phyloP scores from a whole-genome alignment of 2,113 vertebrate genomes.

The Crotalus horridus region DNA sequence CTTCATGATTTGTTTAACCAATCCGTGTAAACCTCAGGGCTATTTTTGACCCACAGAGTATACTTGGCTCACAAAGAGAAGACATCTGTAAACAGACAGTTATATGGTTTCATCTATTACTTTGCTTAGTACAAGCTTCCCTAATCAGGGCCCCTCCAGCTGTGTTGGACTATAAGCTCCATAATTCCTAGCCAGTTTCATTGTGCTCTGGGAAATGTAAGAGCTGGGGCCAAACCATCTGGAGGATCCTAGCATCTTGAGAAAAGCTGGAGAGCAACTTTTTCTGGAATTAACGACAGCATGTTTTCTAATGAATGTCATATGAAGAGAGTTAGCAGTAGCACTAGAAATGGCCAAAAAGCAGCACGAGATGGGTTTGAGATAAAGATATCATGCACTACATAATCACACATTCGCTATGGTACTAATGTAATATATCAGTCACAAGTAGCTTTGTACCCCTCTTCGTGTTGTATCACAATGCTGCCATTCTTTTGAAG shows the following conservation, averaged over 20 bases:
- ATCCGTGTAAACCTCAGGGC: constrained; percentile 23
- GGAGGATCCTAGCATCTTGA: background rate
- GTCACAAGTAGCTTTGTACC: background rate
- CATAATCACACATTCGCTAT: accelerated
- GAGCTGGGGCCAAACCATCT: background rate
- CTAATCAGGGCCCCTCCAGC: background rate
- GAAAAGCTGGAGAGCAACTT: background rate
- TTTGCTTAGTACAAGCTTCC: background rate
- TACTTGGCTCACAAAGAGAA: constrained; percentile 28
- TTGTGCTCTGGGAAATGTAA: background rate
- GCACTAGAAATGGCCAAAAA: background rate
- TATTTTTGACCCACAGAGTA: constrained; percentile 26
- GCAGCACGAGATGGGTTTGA: background rate
- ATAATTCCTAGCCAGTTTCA: background rate
- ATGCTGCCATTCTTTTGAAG: background rate
- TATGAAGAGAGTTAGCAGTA: background rate
- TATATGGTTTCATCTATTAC: constrained; percentile 11
- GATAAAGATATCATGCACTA: background rate
- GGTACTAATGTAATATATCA: background rate
- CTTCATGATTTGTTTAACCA: constrained; percentile 50
- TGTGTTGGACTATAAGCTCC: background rate
- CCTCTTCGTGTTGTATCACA: background rate
- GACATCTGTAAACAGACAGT: constrained; percentile 34
- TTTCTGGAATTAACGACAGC: background rate
- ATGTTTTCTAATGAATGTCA: background rate